A percentile compares a stretch with the other conserved stretches of the same genome.
These are phyloP conservation scores for Merops nubicus DNA, from an alignment of 2,113 vertebrate species.

Conservation along the genomic window DNA sequence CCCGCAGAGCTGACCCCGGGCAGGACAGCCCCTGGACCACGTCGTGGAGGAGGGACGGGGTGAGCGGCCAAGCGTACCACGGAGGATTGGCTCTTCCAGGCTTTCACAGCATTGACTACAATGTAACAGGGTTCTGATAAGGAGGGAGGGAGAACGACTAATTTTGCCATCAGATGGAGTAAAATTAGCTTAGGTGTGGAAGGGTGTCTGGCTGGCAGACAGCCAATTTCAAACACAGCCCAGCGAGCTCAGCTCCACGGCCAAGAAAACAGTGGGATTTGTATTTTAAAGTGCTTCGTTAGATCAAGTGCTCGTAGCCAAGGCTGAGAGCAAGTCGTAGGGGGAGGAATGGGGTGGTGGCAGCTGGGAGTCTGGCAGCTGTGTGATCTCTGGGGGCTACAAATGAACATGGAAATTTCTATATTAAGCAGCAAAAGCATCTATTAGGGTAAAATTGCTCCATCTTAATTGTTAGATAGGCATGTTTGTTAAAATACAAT, in stretches of 20 bases:
- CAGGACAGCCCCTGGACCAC: neutral
- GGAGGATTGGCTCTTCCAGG: neutral
- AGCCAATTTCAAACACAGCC: slow-evolving; percentile 5
- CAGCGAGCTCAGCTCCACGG: neutral
- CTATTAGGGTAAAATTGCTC: slow-evolving; percentile 67
- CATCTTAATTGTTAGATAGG: slow-evolving; percentile 69
- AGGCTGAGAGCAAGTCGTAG: neutral
- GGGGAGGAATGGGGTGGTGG: slow-evolving; percentile 31
- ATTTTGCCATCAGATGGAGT: slow-evolving; percentile 46
- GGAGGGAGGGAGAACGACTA: neutral
- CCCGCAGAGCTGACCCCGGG: neutral
- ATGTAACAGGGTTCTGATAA: neutral
- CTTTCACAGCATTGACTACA: accelerated
- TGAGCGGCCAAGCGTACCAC: neutral
- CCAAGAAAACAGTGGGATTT: slow-evolving; percentile 57
- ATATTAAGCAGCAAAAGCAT: slow-evolving; percentile 66
- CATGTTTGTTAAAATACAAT: slow-evolving; percentile 72
- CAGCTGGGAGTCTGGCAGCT: slow-evolving; percentile 55
- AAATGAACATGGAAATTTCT: slow-evolving; percentile 71
- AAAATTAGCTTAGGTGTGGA: slow-evolving; percentile 66
- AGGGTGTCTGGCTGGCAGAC: slow-evolving; percentile 63
- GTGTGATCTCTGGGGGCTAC: slow-evolving; percentile 63
- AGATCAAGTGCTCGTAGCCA: slow-evolving; percentile 23
- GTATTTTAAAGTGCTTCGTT: slow-evolving; percentile 43
- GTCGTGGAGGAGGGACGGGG: neutral